A percentile compares a stretch with the other conserved stretches of the same genome.
These are phyloP conservation scores for Pteria penguin DNA, from an alignment of 2,888 invertebrate genomes.

Conservation along the genomic window DNA sequence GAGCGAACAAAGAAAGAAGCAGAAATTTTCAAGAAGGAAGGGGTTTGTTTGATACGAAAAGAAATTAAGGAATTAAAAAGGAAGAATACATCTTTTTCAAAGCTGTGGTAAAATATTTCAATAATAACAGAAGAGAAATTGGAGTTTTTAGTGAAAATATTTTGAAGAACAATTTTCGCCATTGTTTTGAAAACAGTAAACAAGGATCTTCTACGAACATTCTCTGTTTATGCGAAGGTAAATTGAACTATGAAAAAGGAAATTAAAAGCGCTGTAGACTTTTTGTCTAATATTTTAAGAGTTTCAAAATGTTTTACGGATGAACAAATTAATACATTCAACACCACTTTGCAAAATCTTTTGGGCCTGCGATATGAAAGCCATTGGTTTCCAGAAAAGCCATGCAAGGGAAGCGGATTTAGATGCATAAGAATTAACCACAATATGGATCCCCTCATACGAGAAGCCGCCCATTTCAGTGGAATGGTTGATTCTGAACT, in stretches of 20 bases:
- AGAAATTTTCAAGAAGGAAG: conserved; percentile 13
- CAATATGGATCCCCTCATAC: conserved; percentile 86
- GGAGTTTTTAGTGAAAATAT: neutral
- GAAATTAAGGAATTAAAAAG: neutral
- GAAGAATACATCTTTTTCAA: neutral
- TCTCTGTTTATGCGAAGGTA: conserved; percentile 3
- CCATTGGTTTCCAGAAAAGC: conserved; percentile 88
- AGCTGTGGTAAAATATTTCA: no score
- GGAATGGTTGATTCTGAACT: conserved; percentile 83
- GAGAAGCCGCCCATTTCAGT: conserved; percentile 84
- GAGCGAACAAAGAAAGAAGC: conserved; percentile 27
- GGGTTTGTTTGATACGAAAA: neutral
- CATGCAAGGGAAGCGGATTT: conserved; percentile 87
- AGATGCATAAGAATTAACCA: conserved; percentile 87
- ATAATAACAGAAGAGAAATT: neutral
- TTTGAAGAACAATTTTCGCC: neutral
- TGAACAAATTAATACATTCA: conserved; percentile 60
- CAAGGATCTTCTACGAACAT: no score
- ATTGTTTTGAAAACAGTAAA: neutral
- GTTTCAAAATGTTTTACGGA: conserved; percentile 54
- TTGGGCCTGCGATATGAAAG: conserved; percentile 82
- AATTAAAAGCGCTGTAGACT: conserved; percentile 73
- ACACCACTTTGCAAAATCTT: conserved; percentile 56
- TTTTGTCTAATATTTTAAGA: conserved; percentile 66
- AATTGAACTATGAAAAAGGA: conserved; percentile 71